phyloP scores from a whole-genome alignment of 2,888 invertebrate species.

The Ophion ventricosus region DNA sequence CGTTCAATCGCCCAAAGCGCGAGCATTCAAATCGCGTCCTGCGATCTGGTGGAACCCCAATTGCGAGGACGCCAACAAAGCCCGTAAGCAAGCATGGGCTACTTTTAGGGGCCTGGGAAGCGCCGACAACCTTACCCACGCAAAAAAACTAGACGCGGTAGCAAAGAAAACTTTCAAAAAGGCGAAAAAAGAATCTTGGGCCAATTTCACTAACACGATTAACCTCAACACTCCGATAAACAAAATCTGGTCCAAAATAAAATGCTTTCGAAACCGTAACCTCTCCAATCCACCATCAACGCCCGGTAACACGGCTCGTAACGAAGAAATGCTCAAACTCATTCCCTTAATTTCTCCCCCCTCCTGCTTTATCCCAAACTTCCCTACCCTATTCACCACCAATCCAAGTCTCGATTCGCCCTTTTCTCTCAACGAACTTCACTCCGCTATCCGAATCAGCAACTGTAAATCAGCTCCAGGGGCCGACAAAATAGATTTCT shows the following conservation, averaged over 20 bases:
- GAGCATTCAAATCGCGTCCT: constrained; percentile 15
- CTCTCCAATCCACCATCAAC: not conserved
- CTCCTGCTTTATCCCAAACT: constrained; percentile 11
- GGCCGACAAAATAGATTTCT: constrained; percentile 21
- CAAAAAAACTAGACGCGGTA: constrained; percentile 24
- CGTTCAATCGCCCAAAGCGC: constrained; percentile 16
- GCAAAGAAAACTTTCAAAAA: constrained; percentile 19
- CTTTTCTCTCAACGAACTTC: constrained; percentile 8
- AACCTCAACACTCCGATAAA: not conserved
- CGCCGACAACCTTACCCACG: not conserved
- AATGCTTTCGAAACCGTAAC: constrained; percentile 20
- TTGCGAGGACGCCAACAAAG: not conserved
- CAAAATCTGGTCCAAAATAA: not conserved
- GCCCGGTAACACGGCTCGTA: not conserved
- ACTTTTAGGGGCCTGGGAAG: not conserved
- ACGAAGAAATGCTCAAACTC: not conserved
- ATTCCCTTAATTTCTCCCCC: constrained; percentile 11
- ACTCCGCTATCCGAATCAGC: not conserved
- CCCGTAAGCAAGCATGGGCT: constrained; percentile 14
- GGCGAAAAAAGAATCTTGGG: not conserved
- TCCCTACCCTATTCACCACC: constrained; percentile 15
- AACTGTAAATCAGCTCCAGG: constrained; percentile 27
- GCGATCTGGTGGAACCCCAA: constrained; percentile 27
- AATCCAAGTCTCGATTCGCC: constrained; percentile 4
- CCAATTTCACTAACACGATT: no score